Evolutionary conservation across 2,888 invertebrate species (phyloP), one percentile per base, ranked within the genome.

Genomic region (Drosophila paramelanica): DNA sequence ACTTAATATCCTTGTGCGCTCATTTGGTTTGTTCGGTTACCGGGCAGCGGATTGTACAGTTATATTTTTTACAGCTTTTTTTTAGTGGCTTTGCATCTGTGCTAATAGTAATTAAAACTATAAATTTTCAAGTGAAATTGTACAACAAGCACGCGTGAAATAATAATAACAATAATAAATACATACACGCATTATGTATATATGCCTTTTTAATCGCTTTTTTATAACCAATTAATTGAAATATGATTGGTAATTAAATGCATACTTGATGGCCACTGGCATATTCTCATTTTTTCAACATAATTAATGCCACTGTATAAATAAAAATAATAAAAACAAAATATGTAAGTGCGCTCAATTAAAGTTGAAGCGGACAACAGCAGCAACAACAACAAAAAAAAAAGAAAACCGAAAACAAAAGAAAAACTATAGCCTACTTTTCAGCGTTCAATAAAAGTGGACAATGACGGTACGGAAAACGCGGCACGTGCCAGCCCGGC

Each of bases 211-310:
- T 72, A 60, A 69, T 62, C 64, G 81, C 45, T 69, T 84, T 80
- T 67, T 84, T 71, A 81, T 85, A 88, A 68, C 81, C 81, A 89
- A 89, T 89, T 89, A 87, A 85, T 89, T 85, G 81, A 89, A 89
- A 81, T 89, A 86, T 87, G 89, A 85, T 89, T 88, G 88, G 73
- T 76, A 89, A 85, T 89, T 89, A 87, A 84, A 77, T 62, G 73
- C 76, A 72, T 76, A 81, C 75, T 88, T 81, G 67, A 86, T 73
- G 57, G 56, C 23, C 73, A 49, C n/a, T 71, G 73, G 81, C 88
- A 86, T 88, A 88, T 83, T 87, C 75, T 52, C 49, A 53, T 62
- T 71, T 67, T 69, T 58, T 55, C 65, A 79, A 67, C 53, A 74
- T 78, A 79, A 79, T 83, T 77, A 77, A 83, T 67, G 59, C 61